These are phyloP conservation scores for Pelagia noctiluca DNA, from an alignment of 30 jellyfish, hydroid and myxozoan species.

Conservation along the genomic window DNA sequence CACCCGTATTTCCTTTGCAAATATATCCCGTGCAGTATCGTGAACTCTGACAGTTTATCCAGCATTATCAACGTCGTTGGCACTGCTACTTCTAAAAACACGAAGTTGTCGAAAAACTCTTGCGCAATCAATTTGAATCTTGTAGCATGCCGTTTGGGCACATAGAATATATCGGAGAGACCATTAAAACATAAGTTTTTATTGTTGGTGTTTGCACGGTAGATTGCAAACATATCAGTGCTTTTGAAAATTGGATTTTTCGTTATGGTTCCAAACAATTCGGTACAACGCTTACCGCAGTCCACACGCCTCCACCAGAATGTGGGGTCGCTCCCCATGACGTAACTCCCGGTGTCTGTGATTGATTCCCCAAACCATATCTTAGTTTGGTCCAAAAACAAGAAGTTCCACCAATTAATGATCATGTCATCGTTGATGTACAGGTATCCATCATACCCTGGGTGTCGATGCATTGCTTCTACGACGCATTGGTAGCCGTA, in stretches of 20 bases:
- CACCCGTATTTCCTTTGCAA: conserved; percentile 28
- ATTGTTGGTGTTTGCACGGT: background rate
- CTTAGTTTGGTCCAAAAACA: conserved; percentile 20
- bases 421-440: conserved; percentile 74
- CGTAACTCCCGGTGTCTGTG: background rate
- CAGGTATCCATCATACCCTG: conserved; percentile 60
- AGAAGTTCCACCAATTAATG: conserved; percentile 69
- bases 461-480: conserved; percentile 60
- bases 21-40: conserved; percentile 39
- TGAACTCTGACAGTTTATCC: conserved; percentile 14
- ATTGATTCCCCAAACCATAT: conserved; percentile 69
- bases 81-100: conserved; percentile 68
- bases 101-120: conserved; percentile 24
- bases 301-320: conserved; percentile 53
- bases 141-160: conserved; percentile 40
- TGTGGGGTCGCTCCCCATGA: background rate
- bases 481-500: conserved; percentile 62
- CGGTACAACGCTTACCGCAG: conserved; percentile 29
- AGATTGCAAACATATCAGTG: background rate
- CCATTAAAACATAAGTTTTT: conserved; percentile 24
- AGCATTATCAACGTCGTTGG: conserved; percentile 38
- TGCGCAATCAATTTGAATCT: conserved; percentile 28
- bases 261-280: conserved; percentile 10
- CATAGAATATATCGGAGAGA: conserved; percentile 55
- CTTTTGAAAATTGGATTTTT: background rate